Conservation (phyloP, 2,888 invertebrate species). For the Sthenelais limicola region DNA sequence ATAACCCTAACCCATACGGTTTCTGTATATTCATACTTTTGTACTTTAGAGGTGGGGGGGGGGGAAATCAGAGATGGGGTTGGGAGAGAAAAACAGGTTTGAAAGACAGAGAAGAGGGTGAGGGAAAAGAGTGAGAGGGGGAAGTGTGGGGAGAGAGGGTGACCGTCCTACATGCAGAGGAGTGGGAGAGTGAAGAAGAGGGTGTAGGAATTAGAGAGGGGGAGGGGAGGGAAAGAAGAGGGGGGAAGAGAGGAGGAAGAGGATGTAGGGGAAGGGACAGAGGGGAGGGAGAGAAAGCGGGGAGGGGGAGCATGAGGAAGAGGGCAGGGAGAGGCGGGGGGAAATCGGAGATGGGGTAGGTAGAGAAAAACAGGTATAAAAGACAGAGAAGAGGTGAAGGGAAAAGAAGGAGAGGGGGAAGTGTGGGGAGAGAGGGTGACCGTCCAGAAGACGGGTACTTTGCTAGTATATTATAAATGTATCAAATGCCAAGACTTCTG, state of each 20-base stretch:
- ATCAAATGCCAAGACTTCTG: too few relatives aligned
- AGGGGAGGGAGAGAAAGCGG: background rate
- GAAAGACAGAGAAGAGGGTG: background rate
- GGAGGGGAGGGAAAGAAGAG: background rate
- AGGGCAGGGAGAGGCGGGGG: background rate
- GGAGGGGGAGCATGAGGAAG: slow-evolving; percentile 4
- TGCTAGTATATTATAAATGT: too few relatives aligned
- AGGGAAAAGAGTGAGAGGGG: background rate
- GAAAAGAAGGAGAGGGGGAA: too few relatives aligned
- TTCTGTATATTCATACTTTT: too few relatives aligned
- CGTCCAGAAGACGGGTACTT: too few relatives aligned
- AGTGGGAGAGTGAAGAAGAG: background rate
- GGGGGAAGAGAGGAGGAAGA: background rate
- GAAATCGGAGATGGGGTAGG: background rate
- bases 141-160: slow-evolving; percentile 1
- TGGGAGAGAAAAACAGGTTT: background rate
- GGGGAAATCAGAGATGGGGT: background rate
- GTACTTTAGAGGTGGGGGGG: too few relatives aligned
- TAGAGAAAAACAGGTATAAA: too few relatives aligned
- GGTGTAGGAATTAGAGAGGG: background rate
- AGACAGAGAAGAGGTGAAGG: too few relatives aligned
- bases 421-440: too few relatives aligned
- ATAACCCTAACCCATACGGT: too few relatives aligned
- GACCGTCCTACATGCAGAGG: background rate
- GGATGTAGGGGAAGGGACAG: background rate